phyloP scores from a whole-genome alignment of 2,797 vertebrate species.

The Apogon hyalosoma region DNA sequence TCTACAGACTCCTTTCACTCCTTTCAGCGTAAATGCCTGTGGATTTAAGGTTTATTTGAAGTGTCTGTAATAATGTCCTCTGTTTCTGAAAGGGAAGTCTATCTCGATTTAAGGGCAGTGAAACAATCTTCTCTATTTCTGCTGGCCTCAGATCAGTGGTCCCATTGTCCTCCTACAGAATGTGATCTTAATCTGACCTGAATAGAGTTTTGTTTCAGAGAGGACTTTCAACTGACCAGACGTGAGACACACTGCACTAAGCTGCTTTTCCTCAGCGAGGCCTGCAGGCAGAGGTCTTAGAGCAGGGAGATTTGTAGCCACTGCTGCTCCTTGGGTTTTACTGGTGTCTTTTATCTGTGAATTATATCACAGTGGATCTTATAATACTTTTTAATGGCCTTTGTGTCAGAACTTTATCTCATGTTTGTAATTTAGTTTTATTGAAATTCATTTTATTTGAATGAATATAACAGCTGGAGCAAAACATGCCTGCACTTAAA shows the following conservation, averaged over 20 bases:
- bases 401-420: conserved; percentile 31
- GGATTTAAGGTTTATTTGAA: conserved; percentile 27
- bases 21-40: conserved; percentile 6
- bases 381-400: conserved; percentile 46
- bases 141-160: conserved; percentile 73
- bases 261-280: conserved; percentile 51
- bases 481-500: conserved; percentile 36
- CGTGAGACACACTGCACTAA: conserved; percentile 58
- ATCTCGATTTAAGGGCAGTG: conserved; percentile 54
- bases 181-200: conserved; percentile 81
- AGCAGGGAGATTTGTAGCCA: conserved; percentile 30
- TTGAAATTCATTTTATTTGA: conserved; percentile 46
- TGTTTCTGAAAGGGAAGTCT: conserved; percentile 24
- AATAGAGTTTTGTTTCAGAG: conserved; percentile 77
- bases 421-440: conserved; percentile 59
- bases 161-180: conserved; percentile 77
- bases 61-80: conserved; percentile 19
- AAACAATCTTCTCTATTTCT: conserved; percentile 75
- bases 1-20: background rate
- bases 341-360: conserved; percentile 46
- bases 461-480: conserved; percentile 15
- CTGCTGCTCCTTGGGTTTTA: conserved; percentile 45
- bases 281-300: conserved; percentile 47
- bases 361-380: conserved; percentile 35
- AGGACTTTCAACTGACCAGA: conserved; percentile 70